Evolutionary conservation across 2,113 vertebrate genomes (phyloP).

Genomic region (Indri indri): DNA sequence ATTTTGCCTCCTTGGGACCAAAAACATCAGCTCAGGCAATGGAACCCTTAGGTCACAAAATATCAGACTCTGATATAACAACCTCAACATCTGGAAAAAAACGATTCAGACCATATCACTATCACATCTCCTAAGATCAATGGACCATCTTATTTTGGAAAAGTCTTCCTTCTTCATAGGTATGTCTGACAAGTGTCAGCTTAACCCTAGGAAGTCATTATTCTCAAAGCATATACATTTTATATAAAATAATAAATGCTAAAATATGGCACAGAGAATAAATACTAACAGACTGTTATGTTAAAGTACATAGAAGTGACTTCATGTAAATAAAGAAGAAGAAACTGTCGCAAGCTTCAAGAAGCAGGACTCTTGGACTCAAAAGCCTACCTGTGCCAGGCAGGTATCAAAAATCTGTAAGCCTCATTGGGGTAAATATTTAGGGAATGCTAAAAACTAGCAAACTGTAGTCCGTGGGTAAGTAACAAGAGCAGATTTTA

Average conservation of each 20-base stretch:
- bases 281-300: not conserved
- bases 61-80: not conserved
- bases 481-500: not conserved
- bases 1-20: not conserved
- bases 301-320: not conserved
- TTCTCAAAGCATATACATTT: not conserved
- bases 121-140: not conserved
- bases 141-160: not conserved
- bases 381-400: not conserved
- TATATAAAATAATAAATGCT: not conserved
- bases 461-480: not conserved
- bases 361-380: not conserved
- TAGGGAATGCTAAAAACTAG: not conserved
- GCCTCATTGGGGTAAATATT: not conserved
- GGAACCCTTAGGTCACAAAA: not conserved
- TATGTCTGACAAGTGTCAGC: not conserved
- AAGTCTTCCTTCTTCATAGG: not conserved
- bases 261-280: not conserved
- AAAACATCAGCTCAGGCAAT: not conserved
- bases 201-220: not conserved
- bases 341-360: not conserved
- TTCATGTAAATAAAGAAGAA: not conserved
- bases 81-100: conserved; percentile 2
- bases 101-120: not conserved
- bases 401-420: not conserved